Conservation (phyloP, 2,797 vertebrate genomes). For the Rhynchonycteris naso region DNA sequence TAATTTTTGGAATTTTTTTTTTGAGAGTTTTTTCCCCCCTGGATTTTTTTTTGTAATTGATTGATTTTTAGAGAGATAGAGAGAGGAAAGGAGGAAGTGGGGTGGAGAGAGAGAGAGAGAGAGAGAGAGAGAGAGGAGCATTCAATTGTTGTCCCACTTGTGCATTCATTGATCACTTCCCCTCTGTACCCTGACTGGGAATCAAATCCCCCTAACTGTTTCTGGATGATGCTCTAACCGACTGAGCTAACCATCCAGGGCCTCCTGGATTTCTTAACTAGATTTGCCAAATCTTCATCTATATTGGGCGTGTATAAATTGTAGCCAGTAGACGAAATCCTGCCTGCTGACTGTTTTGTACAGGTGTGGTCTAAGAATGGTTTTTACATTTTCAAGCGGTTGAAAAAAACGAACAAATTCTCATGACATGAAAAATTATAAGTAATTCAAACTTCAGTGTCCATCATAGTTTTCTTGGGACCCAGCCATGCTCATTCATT, state of each 20-base stretch:
- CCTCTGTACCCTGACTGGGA: too few relatives aligned
- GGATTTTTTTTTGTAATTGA: too few relatives aligned
- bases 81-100: too few relatives aligned
- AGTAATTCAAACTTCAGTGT: neutral
- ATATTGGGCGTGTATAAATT: neutral
- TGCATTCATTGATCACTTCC: too few relatives aligned
- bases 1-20: neutral
- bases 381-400: neutral
- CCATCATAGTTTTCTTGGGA: neutral
- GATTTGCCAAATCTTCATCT: neutral
- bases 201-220: too few relatives aligned
- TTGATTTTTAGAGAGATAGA: too few relatives aligned
- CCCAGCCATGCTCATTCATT: neutral
- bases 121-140: too few relatives aligned
- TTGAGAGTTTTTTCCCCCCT: too few relatives aligned
- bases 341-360: neutral
- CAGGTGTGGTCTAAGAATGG: neutral
- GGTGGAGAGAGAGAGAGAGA: too few relatives aligned
- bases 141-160: too few relatives aligned
- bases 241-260: too few relatives aligned
- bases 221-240: too few relatives aligned
- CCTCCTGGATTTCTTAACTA: neutral
- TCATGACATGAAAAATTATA: neutral
- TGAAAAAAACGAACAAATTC: slow-evolving; percentile 6
- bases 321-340: neutral